phyloP scores from a whole-genome alignment of 2,888 invertebrate species.

The Phaedon cochleariae region DNA sequence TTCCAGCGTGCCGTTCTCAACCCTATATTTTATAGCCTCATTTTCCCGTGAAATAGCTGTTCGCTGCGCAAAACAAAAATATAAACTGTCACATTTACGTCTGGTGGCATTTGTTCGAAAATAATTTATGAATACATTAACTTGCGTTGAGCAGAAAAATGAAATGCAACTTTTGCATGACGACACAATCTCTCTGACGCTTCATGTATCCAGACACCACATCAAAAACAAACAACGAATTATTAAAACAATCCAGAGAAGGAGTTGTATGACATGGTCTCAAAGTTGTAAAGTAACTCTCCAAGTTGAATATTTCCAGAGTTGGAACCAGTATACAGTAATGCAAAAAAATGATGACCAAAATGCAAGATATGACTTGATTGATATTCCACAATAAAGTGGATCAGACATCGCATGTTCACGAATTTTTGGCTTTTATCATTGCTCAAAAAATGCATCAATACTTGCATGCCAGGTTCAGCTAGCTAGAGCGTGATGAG shows the following conservation, averaged over 20 bases:
- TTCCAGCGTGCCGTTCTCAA: constrained; percentile 6
- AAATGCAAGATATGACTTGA: no score
- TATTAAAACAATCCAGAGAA: neutral
- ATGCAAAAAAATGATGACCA: no score
- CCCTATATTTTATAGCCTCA: constrained; percentile 21
- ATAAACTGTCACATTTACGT: constrained; percentile 30
- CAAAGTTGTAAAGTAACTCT: no score
- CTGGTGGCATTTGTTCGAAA: constrained; percentile 29
- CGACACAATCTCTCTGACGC: neutral
- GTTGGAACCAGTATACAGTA: no score
- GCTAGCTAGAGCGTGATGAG: no score
- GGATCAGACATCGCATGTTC: no score
- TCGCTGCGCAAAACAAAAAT: constrained; percentile 26
- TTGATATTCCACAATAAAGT: no score
- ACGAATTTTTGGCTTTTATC: no score
- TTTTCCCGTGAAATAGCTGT: constrained; percentile 31
- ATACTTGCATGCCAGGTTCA: no score
- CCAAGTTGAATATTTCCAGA: no score
- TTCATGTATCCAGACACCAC: neutral
- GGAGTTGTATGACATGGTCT: neutral
- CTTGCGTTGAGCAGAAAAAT: constrained; percentile 26
- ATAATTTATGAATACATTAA: constrained; percentile 32
- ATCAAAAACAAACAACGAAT: neutral
- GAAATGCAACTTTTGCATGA: constrained; percentile 4
- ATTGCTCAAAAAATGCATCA: no score